phyloP scores from a whole-genome alignment of 1,140 invertebrate genomes.

The Anthonomus grandis region DNA sequence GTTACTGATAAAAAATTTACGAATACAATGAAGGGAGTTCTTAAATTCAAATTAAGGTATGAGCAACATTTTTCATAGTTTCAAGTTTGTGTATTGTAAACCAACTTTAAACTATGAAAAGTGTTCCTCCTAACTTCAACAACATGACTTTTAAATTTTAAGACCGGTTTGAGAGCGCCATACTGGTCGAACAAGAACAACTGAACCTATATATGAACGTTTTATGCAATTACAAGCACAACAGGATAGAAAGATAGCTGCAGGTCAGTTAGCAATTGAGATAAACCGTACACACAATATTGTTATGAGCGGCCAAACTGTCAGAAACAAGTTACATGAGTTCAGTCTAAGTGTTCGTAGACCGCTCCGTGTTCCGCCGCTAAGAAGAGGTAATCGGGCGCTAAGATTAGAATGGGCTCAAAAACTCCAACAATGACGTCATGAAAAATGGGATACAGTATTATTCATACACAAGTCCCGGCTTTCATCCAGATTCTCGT shows the following conservation, averaged over 20 bases:
- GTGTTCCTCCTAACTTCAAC: too few species aligned
- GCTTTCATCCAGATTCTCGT: neutral
- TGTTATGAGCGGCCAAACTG: slow-evolving; percentile 1
- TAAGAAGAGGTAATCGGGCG: neutral
- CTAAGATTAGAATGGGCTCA: slow-evolving; percentile 1
- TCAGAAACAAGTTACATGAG: neutral
- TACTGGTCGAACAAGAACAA: too few species aligned
- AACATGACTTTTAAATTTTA: too few species aligned
- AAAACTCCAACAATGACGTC: neutral
- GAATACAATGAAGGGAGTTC: too few species aligned
- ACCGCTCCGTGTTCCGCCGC: slow-evolving; percentile 1
- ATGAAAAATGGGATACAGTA: neutral
- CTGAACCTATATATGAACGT: too few species aligned
- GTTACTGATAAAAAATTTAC: too few species aligned
- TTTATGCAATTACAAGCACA: slow-evolving; percentile 1
- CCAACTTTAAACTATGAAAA: too few species aligned
- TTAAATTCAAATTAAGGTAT: too few species aligned
- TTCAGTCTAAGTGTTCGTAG: neutral
- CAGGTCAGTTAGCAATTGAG: slow-evolving; percentile 4
- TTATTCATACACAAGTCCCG: neutral
- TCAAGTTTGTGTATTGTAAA: too few species aligned
- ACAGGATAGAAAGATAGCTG: neutral
- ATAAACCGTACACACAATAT: neutral
- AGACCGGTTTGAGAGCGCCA: too few species aligned
- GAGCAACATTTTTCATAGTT: too few species aligned